phyloP scores from a whole-genome alignment of 2,888 invertebrate genomes.

The Rutpela maculata region DNA sequence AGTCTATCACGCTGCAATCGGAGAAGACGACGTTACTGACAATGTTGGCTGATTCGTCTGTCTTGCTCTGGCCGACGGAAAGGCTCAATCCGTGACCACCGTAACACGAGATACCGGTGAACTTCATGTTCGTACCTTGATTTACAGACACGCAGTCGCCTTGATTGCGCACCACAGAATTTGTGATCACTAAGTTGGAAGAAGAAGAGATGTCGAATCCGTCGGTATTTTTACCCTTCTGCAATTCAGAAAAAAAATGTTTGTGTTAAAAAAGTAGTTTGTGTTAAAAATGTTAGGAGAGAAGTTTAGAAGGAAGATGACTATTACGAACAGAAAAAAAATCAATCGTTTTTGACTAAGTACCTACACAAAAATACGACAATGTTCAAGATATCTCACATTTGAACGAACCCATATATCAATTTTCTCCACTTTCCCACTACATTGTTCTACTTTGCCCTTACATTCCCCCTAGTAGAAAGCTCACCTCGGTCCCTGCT shows the following conservation, averaged over 20 bases:
- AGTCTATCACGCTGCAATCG: conserved; percentile 51
- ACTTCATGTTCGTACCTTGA: conserved; percentile 49
- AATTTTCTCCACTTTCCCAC: too few species aligned
- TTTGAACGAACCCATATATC: too few species aligned
- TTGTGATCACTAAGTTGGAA: conserved; percentile 47
- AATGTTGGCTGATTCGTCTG: conserved; percentile 46
- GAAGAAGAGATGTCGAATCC: conserved; percentile 56
- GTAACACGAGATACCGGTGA: conserved; percentile 50
- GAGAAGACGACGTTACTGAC: conserved; percentile 51
- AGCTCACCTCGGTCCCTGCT: conserved; percentile 42
- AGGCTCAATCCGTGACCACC: conserved; percentile 59
- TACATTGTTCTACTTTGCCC: too few species aligned
- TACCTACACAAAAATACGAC: too few species aligned
- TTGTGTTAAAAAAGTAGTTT: neutral
- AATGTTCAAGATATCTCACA: too few species aligned
- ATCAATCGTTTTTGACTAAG: too few species aligned
- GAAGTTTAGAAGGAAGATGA: too few species aligned
- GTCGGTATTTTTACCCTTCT: conserved; percentile 53
- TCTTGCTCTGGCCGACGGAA: conserved; percentile 53
- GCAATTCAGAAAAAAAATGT: neutral
- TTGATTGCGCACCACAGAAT: conserved; percentile 55
- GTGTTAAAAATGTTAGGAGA: too few species aligned
- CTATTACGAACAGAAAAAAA: too few species aligned
- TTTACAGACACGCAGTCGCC: conserved; percentile 58
- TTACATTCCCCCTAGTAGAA: too few species aligned